Evolutionary conservation across 2,888 invertebrate genomes (phyloP), one percentile per base, ranked within the genome.

Genomic region (Eupithecia abbreviata): DNA sequence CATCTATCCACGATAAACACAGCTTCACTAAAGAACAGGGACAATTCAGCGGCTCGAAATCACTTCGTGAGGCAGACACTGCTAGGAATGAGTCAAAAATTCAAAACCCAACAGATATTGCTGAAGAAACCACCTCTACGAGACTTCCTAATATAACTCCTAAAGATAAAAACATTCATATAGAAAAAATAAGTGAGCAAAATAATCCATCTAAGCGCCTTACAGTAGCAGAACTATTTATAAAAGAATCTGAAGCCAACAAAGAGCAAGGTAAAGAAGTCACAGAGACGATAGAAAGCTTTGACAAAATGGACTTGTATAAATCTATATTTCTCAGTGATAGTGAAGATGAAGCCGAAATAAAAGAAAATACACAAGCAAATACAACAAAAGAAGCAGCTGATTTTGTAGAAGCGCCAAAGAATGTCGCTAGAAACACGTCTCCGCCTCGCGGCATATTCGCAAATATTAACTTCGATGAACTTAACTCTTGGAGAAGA

Each of bases 241-340:
- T 94, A 47, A 93, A 93, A 80, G 95, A 95, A 88, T 93, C 93
- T 0, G 94, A 94, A 82, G 90, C 90, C 73, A 87, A 77, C 10
- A 90, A 90, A 80, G 84, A 89, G 3, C 83, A 88, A 80, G 89
- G 86, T 0, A 84, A 82, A 5, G 89, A 87, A 84, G 90, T 93
- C 0, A 90, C 90, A 0, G 91, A 94, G 71, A 92, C 95, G 0
- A 95, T 95, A 76, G 90, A 94, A 30, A 92, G 93, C 82, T 95
- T 95, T 76, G 94, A 95, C 77, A 95, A 91, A 91, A 94, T 95
- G 89, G 98, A 98, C 90, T 93, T 99, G 4, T 99, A 98, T 87
- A 98, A 98, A 90, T 97, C 98, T 0, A 98, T 99, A 85, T 99
- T 99, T 88, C 95, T 97, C 45, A 97, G 97, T 84, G 97, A 98